These are phyloP conservation scores for Abramis brama DNA, from an alignment of 2,113 vertebrate species.

Conservation along the genomic window DNA sequence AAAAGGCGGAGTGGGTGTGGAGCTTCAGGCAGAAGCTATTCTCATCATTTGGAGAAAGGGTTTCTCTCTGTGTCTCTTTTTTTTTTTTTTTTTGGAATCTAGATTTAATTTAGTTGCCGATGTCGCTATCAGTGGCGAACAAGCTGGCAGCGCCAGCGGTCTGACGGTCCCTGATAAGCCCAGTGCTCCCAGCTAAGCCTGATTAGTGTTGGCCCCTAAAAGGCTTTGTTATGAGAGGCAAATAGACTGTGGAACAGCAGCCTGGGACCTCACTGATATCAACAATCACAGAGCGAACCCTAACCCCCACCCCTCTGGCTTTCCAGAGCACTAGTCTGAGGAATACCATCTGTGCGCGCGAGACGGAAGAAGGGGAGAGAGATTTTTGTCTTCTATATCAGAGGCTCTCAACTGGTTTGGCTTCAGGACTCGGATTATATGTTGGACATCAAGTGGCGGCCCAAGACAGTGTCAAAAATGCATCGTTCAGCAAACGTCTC, in stretches of 20 bases:
- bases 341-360: constrained; percentile 18
- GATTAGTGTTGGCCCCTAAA: constrained; percentile 66
- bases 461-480: not conserved
- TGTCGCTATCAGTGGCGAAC: constrained; percentile 65
- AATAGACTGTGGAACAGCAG: constrained; percentile 65
- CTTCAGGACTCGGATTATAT: not conserved
- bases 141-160: constrained; percentile 60
- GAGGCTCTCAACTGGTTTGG: not conserved
- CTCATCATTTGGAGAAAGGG: constrained; percentile 58
- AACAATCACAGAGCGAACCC: constrained; percentile 61
- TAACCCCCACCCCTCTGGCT: constrained; percentile 43
- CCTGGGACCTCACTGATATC: constrained; percentile 67
- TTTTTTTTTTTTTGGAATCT: constrained; percentile 61
- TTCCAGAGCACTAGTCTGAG: constrained; percentile 41
- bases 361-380: not conserved
- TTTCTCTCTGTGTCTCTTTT: not conserved
- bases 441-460: not conserved
- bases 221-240: constrained; percentile 68
- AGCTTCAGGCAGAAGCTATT: constrained; percentile 45
- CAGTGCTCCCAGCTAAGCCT: constrained; percentile 64
- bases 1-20: not conserved
- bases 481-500: not conserved
- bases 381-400: constrained; percentile 22
- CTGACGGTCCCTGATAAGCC: constrained; percentile 65
- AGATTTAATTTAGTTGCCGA: constrained; percentile 69